Base-by-base conservation (phyloP, 2,888 invertebrate species). In the Automeris io region DNA sequence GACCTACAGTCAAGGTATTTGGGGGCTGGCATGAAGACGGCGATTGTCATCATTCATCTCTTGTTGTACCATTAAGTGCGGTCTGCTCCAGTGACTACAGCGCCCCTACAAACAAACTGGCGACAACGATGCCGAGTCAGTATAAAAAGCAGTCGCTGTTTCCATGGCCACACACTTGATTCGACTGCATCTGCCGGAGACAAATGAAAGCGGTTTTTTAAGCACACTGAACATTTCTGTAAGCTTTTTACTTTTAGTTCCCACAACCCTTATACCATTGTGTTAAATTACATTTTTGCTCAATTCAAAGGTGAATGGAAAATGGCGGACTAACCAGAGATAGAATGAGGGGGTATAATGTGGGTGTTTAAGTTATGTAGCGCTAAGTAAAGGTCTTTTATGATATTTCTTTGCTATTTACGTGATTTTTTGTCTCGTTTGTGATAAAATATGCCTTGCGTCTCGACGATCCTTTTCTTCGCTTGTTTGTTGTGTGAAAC, bases 121-220 rank as follows among this genome's bases (percentile, higher is more conserved):
- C n/a, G n/a, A n/a, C n/a, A n/a, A n/a, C n/a, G n/a, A n/a, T n/a
- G n/a, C n/a, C n/a, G n/a, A n/a, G n/a, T n/a, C n/a, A n/a, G n/a
- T n/a, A n/a, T n/a, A n/a, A n/a, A n/a, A n/a, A n/a, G n/a, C n/a
- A n/a, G n/a, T 6, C 32, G 21, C 18, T 37, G 21, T 29, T 65
- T 60, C 52, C 33, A 26, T 71, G 57, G 64, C 72, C 63, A 46
- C 44, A 54, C 57, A 43, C 51, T 51, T 59, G 72, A 77, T 74
- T 73, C 75, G 71, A 68, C 80, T 81, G 82, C 82, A 81, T 81
- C 80, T 81, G 82, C 78, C 69, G 70, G 69, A 78, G 81, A 82
- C 82, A 82, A 82, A 82, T 81, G 81, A 74, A 78, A 73, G 82
- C 69, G 81, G 80, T 81, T 82, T 81, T 81, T 82, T 81, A 79